Evolutionary conservation across 2,888 invertebrate species (phyloP), one percentile per base, ranked within the genome.

Genomic region (Linhomoeus sp.): DNA sequence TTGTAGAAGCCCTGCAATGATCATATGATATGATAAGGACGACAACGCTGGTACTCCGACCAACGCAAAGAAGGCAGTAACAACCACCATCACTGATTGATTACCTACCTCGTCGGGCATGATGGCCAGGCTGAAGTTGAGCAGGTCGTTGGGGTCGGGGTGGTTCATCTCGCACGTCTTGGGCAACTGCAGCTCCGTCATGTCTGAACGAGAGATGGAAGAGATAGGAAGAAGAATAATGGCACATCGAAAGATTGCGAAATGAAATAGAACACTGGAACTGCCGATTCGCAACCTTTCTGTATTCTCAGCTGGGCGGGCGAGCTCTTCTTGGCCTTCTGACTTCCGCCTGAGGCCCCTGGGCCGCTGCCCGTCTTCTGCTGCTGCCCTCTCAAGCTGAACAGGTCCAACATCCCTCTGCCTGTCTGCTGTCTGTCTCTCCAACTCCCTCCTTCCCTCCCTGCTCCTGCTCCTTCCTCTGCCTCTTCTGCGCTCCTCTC

Each of bases 371-470:
- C 53, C 24, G 64, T 88, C 76, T 90, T 88, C 75, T 90, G 90
- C 74, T 88, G 87, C 73, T 90, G 87, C 75, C 92, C 86, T 74
- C 92, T 92, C 67, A 92, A 73, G 58, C 90, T 87, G 76, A 92
- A 92, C 72, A 92, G 76, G 76, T 88, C 90, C 70, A 92, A 88
- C 92, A 92, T 92, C n/a, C n/a, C n/a, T n/a, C n/a, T n/a, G n/a
- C n/a, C n/a, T n/a, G n/a, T n/a, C n/a, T n/a, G n/a, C n/a, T n/a
- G n/a, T n/a, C n/a, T n/a, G n/a, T n/a, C n/a, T n/a, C n/a, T n/a
- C n/a, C n/a, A n/a, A n/a, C n/a, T n/a, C n/a, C n/a, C n/a, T n/a
- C n/a, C n/a, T n/a, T n/a, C n/a, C n/a, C n/a, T n/a, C n/a, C n/a
- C n/a, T n/a, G n/a, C n/a, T n/a, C n/a, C n/a, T n/a, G n/a, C n/a